Base-by-base conservation (phyloP, 2,888 invertebrate species). In the Drosophila nigricruria region DNA sequence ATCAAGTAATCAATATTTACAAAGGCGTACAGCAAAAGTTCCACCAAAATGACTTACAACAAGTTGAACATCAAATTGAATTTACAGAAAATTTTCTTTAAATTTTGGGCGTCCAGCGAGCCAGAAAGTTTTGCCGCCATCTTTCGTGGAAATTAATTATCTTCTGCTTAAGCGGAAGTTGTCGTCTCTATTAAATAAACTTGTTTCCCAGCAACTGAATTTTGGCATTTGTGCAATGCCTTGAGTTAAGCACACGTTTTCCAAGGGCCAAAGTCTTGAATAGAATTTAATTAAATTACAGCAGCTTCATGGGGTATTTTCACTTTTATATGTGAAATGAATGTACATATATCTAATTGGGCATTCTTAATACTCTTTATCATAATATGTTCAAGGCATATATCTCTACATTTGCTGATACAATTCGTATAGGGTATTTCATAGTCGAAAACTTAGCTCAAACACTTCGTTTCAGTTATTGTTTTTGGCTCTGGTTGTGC, bases 1-100 rank as follows among this genome's bases (percentile, higher is more conserved):
- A 88, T 83, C 84, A 88, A 77, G 87, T 78, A 90, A 87, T 90
- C 87, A 87, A 87, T 90, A 87, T 90, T 83, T 85, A 89, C 88
- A 81, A 77, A 87, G 68, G 89, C 34, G 64, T 14, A 66, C 64
- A 62, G 70, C 74, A 70, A 73, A 81, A 81, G 72, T 73, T 76
- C 63, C 70, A 69, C 30, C 66, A 63, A 69, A 73, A 70, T 73
- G 72, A 80, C 79, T 82, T 73, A 68, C 69, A 82, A 63, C 64
- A 82, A 84, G 73, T 84, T 79, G 45, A 72, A 70, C 77, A 85
- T 58, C 68, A 77, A 79, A 80, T 82, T 84, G 75, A 88, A 88
- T 86, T 83, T 76, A 70, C 76, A 76, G 54, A 75, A 79, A 59
- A 62, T 70, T 52, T 73, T 63, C 71, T 73, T 86, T 86, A 77